phyloP scores from a whole-genome alignment of 2,113 vertebrate species.

The Pica pica region DNA sequence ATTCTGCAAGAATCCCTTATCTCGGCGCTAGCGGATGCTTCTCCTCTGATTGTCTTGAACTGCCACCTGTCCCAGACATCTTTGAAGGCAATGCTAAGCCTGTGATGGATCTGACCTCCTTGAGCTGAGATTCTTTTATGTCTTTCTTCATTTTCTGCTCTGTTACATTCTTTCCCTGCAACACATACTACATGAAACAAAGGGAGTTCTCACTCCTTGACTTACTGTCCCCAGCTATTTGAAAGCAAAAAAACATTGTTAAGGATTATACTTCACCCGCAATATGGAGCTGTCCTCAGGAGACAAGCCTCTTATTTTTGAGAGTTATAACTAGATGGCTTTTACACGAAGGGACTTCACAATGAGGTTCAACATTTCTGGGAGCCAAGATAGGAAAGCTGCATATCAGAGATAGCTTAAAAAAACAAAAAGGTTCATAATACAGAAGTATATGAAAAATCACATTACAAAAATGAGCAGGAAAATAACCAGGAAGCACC shows the following conservation, averaged over 20 bases:
- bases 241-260: slow-evolving; percentile 78
- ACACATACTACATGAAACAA: slow-evolving; percentile 79
- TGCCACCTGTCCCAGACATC: slow-evolving; percentile 99
- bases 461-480: slow-evolving; percentile 34
- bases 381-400: slow-evolving; percentile 74
- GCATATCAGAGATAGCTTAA: slow-evolving; percentile 73
- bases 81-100: slow-evolving; percentile 96
- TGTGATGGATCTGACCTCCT: slow-evolving; percentile 99
- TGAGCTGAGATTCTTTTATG: slow-evolving; percentile 95
- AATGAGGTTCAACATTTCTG: slow-evolving; percentile 61
- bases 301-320: slow-evolving; percentile 78
- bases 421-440: slow-evolving; percentile 61
- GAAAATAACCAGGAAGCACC: slow-evolving; percentile 38
- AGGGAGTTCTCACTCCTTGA: slow-evolving; percentile 78
- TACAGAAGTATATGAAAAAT: slow-evolving; percentile 58
- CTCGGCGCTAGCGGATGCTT: slow-evolving; percentile 85
- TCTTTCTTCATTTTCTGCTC: slow-evolving; percentile 97
- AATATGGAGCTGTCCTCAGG: slow-evolving; percentile 69
- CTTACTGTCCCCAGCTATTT: slow-evolving; percentile 80
- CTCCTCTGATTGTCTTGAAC: slow-evolving; percentile 95
- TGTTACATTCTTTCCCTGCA: slow-evolving; percentile 82
- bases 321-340: slow-evolving; percentile 69
- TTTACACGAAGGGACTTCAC: slow-evolving; percentile 57
- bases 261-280: slow-evolving; percentile 74
- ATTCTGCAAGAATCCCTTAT: slow-evolving; percentile 92